These are phyloP conservation scores for Platyrinchus mystaceus DNA, from an alignment of 2,797 vertebrate species.

Conservation along the genomic window DNA sequence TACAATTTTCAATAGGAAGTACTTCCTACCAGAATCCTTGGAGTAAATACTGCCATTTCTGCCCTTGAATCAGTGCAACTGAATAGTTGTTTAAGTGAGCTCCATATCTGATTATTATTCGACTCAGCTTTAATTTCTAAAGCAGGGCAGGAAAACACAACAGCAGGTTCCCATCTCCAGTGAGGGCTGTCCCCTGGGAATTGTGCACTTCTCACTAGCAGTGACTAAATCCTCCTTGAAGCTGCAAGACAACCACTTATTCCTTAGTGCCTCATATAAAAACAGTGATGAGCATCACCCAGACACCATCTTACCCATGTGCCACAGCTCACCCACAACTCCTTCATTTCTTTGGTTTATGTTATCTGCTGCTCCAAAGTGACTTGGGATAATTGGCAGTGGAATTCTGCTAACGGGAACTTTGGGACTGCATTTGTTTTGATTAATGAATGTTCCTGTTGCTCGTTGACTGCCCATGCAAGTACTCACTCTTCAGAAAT, in stretches of 20 bases:
- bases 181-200: constrained; percentile 17
- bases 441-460: not conserved
- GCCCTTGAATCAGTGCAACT: not conserved
- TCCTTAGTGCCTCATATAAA: not conserved
- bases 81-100: not conserved
- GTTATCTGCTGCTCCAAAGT: not conserved
- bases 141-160: not conserved
- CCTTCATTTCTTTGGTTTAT: not conserved
- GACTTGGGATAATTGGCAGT: not conserved
- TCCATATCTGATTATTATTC: constrained; percentile 3
- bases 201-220: not conserved
- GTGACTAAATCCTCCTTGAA: not conserved
- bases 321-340: not conserved
- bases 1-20: not conserved
- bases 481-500: not conserved
- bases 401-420: not conserved
- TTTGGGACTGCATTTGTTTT: not conserved
- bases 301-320: not conserved
- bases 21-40: not conserved
- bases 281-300: not conserved
- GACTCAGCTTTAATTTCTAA: constrained; percentile 8
- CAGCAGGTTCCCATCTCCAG: not conserved
- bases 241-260: not conserved
- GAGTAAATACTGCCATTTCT: constrained; percentile 6
- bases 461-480: not conserved